These are phyloP conservation scores for Tortricodes alternella DNA, from an alignment of 2,888 invertebrate species.

Conservation along the genomic window DNA sequence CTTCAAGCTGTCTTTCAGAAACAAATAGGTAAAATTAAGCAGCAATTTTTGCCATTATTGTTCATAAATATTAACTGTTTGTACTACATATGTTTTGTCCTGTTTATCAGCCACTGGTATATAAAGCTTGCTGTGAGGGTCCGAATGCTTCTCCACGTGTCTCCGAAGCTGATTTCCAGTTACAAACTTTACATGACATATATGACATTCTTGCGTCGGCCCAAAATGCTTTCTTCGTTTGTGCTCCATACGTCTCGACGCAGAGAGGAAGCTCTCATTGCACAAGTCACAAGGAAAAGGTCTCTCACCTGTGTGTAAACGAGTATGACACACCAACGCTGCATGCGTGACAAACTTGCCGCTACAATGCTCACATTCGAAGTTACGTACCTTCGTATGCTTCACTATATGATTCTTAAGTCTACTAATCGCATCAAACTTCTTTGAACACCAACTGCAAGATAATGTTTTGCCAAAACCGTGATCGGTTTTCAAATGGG, in stretches of 20 bases:
- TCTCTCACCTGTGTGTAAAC: constrained; percentile 69
- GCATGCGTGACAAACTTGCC: constrained; percentile 64
- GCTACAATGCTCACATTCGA: constrained; percentile 61
- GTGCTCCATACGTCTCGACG: constrained; percentile 32
- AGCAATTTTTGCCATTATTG: no score
- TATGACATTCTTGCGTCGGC: constrained; percentile 48
- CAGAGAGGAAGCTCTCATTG: constrained; percentile 53
- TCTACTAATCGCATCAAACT: constrained; percentile 63
- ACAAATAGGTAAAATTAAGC: no score
- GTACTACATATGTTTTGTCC: not conserved
- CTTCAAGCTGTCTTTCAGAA: no score
- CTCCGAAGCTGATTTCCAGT: constrained; percentile 52
- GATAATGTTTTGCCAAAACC: constrained; percentile 56
- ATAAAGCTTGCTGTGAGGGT: constrained; percentile 67
- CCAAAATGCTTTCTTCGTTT: constrained; percentile 36
- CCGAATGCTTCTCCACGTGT: constrained; percentile 60
- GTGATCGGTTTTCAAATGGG: constrained; percentile 62
- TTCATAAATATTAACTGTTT: not conserved
- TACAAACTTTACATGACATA: constrained; percentile 62
- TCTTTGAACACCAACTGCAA: constrained; percentile 69
- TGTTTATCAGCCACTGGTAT: constrained; percentile 33
- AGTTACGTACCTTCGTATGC: constrained; percentile 68
- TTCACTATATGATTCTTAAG: constrained; percentile 64
- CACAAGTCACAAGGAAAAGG: constrained; percentile 69
- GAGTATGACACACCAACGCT: constrained; percentile 61